Conservation (phyloP, 2,888 invertebrate species). For the Seladonia tumulorum region DNA sequence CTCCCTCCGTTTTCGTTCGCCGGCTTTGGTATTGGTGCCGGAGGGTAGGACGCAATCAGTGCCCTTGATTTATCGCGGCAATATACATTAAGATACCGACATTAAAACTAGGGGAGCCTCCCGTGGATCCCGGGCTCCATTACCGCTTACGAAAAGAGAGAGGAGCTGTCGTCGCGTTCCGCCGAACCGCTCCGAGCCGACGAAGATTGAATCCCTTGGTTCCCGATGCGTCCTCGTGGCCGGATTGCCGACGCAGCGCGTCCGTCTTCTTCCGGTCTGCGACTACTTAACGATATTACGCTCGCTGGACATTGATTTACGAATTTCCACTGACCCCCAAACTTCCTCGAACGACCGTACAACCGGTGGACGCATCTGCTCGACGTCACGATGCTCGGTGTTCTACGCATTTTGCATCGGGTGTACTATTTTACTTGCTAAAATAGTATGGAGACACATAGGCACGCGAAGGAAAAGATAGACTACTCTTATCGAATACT, state of each 20-base stretch:
- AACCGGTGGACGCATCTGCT: slow-evolving; percentile 27
- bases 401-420: neutral
- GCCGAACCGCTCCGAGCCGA: slow-evolving; percentile 42
- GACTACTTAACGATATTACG: slow-evolving; percentile 17
- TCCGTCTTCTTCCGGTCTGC: slow-evolving; percentile 11
- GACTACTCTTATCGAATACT: too few species aligned
- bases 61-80: slow-evolving; percentile 84
- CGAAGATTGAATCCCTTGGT: slow-evolving; percentile 68
- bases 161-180: slow-evolving; percentile 69
- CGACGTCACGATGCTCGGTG: neutral
- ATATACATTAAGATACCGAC: slow-evolving; percentile 84
- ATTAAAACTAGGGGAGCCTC: slow-evolving; percentile 84
- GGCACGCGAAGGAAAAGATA: too few species aligned
- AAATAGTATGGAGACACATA: neutral
- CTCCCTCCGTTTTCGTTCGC: slow-evolving; percentile 35
- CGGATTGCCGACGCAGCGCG: slow-evolving; percentile 27
- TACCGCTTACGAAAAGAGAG: slow-evolving; percentile 71
- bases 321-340: neutral
- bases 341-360: neutral
- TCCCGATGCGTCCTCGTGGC: slow-evolving; percentile 24
- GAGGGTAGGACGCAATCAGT: slow-evolving; percentile 83
- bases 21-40: slow-evolving; percentile 62
- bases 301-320: neutral
- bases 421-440: neutral
- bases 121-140: slow-evolving; percentile 78